phyloP scores from a whole-genome alignment of 2,797 vertebrate species.

The Ctenosaura bakeri region DNA sequence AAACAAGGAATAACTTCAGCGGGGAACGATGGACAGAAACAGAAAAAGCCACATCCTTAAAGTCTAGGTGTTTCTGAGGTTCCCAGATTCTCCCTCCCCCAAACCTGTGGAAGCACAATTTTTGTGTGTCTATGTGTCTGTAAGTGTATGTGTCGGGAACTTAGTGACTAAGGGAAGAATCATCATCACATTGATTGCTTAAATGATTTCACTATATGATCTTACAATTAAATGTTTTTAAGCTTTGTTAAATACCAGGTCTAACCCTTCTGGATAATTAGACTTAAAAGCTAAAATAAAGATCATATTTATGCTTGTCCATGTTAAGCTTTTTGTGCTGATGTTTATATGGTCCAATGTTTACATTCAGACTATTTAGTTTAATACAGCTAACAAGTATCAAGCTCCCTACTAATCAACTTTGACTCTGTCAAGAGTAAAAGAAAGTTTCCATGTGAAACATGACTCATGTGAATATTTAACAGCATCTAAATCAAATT shows the following conservation, averaged over 20 bases:
- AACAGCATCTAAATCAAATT: background rate
- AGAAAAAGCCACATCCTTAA: background rate
- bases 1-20: background rate
- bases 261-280: background rate
- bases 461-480: constrained; percentile 18
- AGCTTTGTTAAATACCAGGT: background rate
- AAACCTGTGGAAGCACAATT: background rate
- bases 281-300: background rate
- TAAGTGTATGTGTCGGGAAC: background rate
- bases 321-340: background rate
- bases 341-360: constrained; percentile 1
- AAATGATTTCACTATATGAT: background rate
- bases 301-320: background rate
- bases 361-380: background rate
- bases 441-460: background rate
- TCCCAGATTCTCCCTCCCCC: background rate
- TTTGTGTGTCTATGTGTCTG: background rate
- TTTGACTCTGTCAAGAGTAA: background rate
- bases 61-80: background rate
- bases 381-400: constrained; percentile 9
- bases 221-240: background rate
- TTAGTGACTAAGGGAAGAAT: background rate
- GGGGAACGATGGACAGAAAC: background rate
- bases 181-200: background rate
- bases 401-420: background rate